Evolutionary conservation across 1,140 invertebrate genomes (phyloP).

Genomic region (Pogonus chalceus): DNA sequence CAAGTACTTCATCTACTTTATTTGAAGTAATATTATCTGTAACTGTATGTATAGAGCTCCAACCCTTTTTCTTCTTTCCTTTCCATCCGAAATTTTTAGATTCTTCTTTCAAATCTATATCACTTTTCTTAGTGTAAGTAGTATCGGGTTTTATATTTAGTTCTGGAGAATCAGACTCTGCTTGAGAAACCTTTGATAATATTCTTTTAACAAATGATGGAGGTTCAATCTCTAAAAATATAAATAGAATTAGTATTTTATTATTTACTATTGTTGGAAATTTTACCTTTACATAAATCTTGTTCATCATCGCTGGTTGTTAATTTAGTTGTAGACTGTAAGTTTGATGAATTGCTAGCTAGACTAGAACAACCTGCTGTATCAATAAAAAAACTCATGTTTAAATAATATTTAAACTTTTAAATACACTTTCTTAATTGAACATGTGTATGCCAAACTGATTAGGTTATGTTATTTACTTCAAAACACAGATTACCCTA

Average conservation of each 20-base stretch:
- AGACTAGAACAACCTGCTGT: slow-evolving; percentile 23
- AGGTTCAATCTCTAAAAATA: slow-evolving; percentile 8
- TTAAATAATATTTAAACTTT: not conserved
- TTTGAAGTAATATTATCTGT: slow-evolving; percentile 5
- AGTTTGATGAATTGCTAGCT: not conserved
- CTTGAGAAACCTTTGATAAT: slow-evolving; percentile 13
- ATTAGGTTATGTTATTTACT: not conserved
- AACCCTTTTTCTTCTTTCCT: slow-evolving; percentile 23
- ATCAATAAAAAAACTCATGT: slow-evolving; percentile 33
- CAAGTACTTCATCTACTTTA: slow-evolving; percentile 47
- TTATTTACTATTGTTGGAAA: slow-evolving; percentile 9
- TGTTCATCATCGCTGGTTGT: not conserved
- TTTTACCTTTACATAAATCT: slow-evolving; percentile 18
- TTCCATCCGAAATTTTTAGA: slow-evolving; percentile 29
- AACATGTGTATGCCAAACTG: too few species aligned
- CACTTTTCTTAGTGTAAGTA: slow-evolving; percentile 11
- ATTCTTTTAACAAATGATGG: slow-evolving; percentile 15
- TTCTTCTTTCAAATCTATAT: slow-evolving; percentile 12
- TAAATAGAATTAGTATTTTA: slow-evolving; percentile 8
- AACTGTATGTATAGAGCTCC: not conserved
- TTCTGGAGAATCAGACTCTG: slow-evolving; percentile 16
- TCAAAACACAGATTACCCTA: too few species aligned
- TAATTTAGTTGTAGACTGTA: not conserved
- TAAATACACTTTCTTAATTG: not conserved
- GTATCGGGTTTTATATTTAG: slow-evolving; percentile 8